A percentile compares a stretch with the other conserved stretches of the same genome.
Evolutionary conservation across 2,797 vertebrate species (phyloP).

Genomic region (Adrianichthys oophorus): DNA sequence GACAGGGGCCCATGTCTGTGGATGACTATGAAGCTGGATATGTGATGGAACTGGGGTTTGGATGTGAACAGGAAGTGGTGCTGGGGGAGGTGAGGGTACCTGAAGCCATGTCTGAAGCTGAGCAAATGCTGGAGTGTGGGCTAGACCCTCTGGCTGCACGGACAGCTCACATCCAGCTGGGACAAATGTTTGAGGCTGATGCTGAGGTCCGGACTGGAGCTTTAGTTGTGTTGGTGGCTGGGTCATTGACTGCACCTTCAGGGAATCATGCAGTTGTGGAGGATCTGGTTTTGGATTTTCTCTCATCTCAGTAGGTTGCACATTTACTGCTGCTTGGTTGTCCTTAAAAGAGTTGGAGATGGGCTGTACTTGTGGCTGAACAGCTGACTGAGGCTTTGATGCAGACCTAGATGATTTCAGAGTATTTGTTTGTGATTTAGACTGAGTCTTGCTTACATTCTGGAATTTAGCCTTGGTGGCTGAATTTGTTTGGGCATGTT

Average conservation of each 20-base stretch:
- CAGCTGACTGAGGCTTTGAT: conserved; percentile 21
- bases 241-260: conserved; percentile 15
- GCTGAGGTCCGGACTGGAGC: conserved; percentile 18
- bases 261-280: conserved; percentile 16
- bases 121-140: conserved; percentile 20
- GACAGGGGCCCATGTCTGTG: conserved; percentile 59
- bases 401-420: conserved; percentile 21
- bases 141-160: conserved; percentile 15
- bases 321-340: conserved; percentile 11
- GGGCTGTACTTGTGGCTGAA: conserved; percentile 14
- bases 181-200: conserved; percentile 17
- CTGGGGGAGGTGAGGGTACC: conserved; percentile 34
- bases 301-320: conserved; percentile 21
- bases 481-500: conserved; percentile 21
- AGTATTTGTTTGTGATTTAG: conserved; percentile 28
- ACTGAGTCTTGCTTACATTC: conserved; percentile 15
- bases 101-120: conserved; percentile 48
- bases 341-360: conserved; percentile 14
- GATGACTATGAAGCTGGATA: conserved; percentile 59
- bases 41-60: conserved; percentile 52
- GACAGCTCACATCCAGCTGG: conserved; percentile 21
- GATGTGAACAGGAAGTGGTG: conserved; percentile 24
- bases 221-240: conserved; percentile 24
- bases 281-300: conserved; percentile 23
- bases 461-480: conserved; percentile 22